phyloP scores from a whole-genome alignment of 2,113 vertebrate genomes.

The Pseudorectes ferrugineus region DNA sequence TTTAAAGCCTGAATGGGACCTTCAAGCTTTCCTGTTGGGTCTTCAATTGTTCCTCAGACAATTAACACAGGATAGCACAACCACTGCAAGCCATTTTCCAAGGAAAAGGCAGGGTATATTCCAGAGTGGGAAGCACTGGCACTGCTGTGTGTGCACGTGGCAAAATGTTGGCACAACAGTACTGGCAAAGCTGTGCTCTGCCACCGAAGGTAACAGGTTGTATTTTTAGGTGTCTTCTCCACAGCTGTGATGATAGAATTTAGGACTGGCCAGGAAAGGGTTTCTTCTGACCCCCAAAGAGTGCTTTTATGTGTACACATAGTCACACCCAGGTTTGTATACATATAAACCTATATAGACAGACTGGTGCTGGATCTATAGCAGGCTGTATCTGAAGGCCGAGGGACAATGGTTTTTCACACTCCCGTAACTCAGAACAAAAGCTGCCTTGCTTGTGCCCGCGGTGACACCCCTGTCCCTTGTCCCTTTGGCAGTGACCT shows the following conservation, averaged over 20 bases:
- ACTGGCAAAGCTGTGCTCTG: not conserved
- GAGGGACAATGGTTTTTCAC: not conserved
- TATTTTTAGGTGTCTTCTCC: not conserved
- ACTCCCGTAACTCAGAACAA: not conserved
- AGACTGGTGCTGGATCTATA: not conserved
- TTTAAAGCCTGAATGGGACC: not conserved
- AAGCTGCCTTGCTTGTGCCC: not conserved
- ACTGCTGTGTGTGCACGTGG: rapidly evolving
- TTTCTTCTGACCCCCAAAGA: not conserved
- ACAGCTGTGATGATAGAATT: not conserved
- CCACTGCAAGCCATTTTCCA: not conserved
- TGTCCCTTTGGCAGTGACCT: not conserved
- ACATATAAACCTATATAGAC: not conserved
- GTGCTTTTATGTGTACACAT: not conserved
- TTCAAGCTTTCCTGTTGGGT: not conserved
- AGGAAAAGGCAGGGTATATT: not conserved
- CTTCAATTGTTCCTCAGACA: not conserved
- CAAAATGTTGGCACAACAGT: not conserved
- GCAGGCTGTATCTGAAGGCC: not conserved
- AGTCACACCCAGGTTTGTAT: not conserved
- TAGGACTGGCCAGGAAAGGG: not conserved
- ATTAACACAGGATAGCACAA: not conserved
- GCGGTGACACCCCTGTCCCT: not conserved
- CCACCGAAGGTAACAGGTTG: not conserved
- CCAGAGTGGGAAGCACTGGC: not conserved